Evolutionary conservation across 2,113 vertebrate species (phyloP).

Genomic region (Terrapene triunguis): DNA sequence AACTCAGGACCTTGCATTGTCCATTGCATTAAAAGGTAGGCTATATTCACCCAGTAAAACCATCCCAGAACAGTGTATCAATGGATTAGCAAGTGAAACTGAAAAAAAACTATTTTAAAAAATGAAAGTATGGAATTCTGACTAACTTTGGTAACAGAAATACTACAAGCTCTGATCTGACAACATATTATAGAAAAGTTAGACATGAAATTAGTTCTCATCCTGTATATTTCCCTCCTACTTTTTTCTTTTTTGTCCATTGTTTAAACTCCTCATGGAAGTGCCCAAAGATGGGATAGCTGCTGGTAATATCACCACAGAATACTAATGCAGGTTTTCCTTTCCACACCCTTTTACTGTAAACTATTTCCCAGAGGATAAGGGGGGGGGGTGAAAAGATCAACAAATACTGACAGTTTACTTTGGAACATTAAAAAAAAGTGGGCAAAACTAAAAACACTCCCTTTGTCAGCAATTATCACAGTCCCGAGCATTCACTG

Average conservation of each 20-base stretch:
- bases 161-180: not conserved
- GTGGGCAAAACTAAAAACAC: slow-evolving; percentile 65
- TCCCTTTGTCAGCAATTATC: slow-evolving; percentile 53
- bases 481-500: slow-evolving; percentile 53
- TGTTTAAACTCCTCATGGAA: not conserved
- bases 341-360: not conserved
- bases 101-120: not conserved
- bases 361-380: slow-evolving; percentile 73
- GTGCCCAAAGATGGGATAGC: slow-evolving; percentile 33
- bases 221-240: not conserved
- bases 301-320: slow-evolving; percentile 47
- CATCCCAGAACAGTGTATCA: not conserved
- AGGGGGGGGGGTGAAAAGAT: not conserved
- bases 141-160: accelerated
- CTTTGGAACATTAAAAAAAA: slow-evolving; percentile 57
- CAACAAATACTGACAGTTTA: slow-evolving; percentile 67
- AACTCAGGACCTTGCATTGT: not conserved
- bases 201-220: not conserved
- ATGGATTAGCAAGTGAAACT: not conserved
- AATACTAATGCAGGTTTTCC: not conserved
- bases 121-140: not conserved
- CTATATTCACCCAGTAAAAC: accelerated
- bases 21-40: accelerated
- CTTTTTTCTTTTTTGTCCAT: not conserved
- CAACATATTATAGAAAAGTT: accelerated